Conservation (phyloP, 2,113 vertebrate species). For the Istiophorus platypterus region DNA sequence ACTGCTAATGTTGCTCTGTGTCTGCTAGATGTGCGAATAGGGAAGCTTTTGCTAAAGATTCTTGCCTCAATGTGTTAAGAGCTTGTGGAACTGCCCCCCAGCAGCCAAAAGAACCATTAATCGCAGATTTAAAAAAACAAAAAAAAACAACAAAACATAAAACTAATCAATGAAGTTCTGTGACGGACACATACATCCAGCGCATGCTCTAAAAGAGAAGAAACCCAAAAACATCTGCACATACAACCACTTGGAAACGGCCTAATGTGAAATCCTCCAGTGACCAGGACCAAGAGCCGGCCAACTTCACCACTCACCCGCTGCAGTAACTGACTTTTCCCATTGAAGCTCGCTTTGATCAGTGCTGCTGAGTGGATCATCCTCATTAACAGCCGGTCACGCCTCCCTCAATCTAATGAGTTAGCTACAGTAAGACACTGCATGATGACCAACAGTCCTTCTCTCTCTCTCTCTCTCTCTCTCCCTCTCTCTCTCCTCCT, state of each 20-base stretch:
- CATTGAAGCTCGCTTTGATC: neutral
- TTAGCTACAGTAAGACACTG: slow-evolving; percentile 28
- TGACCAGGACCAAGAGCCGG: neutral
- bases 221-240: neutral
- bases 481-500: slow-evolving; percentile 50
- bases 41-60: neutral
- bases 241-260: neutral
- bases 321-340: neutral
- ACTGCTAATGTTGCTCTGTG: neutral
- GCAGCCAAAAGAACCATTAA: neutral
- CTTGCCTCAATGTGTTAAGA: neutral
- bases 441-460: slow-evolving; percentile 52
- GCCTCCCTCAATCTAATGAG: slow-evolving; percentile 46
- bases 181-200: no score
- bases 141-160: no score
- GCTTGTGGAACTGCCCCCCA: neutral
- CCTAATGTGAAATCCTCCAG: neutral
- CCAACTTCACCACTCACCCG: neutral
- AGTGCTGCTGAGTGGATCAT: slow-evolving; percentile 12
- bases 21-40: neutral
- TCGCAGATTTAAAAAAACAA: neutral
- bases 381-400: slow-evolving; percentile 31
- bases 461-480: slow-evolving; percentile 36
- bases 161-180: neutral
- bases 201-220: neutral